Evolutionary conservation across 1,140 invertebrate species (phyloP), one percentile per base, ranked within the genome.

Genomic region (Lucilia cuprina): DNA sequence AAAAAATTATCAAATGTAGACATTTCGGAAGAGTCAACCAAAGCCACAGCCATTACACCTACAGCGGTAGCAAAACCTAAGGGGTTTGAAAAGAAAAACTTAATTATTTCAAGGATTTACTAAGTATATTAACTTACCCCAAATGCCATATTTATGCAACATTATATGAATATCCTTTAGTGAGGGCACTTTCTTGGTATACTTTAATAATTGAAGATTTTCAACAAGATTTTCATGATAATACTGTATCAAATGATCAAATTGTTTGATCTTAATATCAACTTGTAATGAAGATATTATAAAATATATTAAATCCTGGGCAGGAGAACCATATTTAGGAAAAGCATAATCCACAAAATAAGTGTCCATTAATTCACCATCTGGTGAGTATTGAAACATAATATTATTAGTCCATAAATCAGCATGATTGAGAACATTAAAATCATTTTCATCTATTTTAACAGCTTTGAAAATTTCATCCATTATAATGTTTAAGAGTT

Each of bases 401-500:
- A 94, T 93, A 84, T 95, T 95, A 74, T 94, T 94, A 0, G 93
- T 90, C 94, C 94, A 95, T 2, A 91, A 90, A 87, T 95, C 94
- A 0, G 94, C 94, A 83, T 95, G 94, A 86, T 93, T 93, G 5
- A 95, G 88, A 2, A 94, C 93, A 82, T 92, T 91, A 83, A 93
- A 93, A 49, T 92, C 91, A 17, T 92, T 88, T 0, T 90, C 85
- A 34, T 93, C 78, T 1, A 25, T 35, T 9, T 84, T 77, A 10
- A 82, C 83, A 1, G 86, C 25, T 9, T 83, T 12, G 1, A 82
- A 74, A 0, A 86, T 84, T 34, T 86, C 83, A 7, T 49, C 7
- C 14, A 82, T 30, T 13, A 25, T 91, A 82, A 25, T 49, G 90
- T 82, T 5, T 14, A 83, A 83, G 35, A 74, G 55, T 60, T 34